Evolutionary conservation across 2,797 vertebrate genomes (phyloP).

Genomic region (Oreochromis grahami): DNA sequence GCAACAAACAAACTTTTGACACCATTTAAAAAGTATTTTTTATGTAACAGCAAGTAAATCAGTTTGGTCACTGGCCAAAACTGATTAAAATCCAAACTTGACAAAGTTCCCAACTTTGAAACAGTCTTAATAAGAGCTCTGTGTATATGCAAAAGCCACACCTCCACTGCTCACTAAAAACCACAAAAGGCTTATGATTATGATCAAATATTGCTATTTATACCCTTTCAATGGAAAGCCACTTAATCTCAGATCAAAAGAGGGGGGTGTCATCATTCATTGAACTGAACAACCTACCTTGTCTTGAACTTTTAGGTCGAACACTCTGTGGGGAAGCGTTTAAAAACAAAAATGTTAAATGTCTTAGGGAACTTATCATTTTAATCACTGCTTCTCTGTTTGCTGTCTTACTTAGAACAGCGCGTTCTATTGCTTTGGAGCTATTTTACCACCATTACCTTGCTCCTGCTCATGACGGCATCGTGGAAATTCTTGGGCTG

Average conservation of each 20-base stretch:
- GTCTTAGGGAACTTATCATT: background rate
- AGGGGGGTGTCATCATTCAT: background rate
- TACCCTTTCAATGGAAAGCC: background rate
- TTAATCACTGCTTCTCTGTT: background rate
- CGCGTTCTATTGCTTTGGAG: rapidly evolving
- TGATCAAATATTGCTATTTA: background rate
- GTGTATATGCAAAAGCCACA: background rate
- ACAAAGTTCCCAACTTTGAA: background rate
- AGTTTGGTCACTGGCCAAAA: background rate
- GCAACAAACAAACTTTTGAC: background rate
- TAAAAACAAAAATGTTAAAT: background rate
- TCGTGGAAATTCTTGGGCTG: conserved; percentile 57
- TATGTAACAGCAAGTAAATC: background rate
- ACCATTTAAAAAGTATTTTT: background rate
- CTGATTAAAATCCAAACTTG: background rate
- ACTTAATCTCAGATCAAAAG: background rate
- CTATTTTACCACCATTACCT: conserved; percentile 45
- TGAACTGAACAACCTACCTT: conserved; percentile 51
- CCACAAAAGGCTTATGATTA: background rate
- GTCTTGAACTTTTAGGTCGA: conserved; percentile 59
- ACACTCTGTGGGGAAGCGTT: conserved; percentile 63
- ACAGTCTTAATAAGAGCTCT: background rate
- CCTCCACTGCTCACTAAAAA: background rate
- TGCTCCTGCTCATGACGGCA: conserved; percentile 69
- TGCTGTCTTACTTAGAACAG: background rate